Conservation (phyloP, 1,140 invertebrate genomes). For the Fopius arisanus region DNA sequence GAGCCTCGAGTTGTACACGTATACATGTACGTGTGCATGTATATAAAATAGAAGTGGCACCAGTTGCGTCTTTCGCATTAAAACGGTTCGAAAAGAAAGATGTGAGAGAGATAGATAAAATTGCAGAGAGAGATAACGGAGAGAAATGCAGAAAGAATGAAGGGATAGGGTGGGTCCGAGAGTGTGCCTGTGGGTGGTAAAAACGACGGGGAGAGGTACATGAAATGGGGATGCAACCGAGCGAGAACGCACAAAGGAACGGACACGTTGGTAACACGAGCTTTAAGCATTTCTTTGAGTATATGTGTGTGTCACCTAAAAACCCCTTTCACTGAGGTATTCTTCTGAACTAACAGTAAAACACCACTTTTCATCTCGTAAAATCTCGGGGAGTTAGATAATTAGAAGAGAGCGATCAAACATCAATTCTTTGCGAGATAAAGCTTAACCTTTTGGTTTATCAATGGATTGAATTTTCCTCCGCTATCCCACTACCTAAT, state of each 20-base stretch:
- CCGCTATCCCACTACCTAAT: too few relatives aligned
- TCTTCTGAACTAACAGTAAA: not conserved
- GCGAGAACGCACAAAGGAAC: conserved; percentile 38
- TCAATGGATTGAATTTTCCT: not conserved
- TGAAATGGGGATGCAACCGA: conserved; percentile 27
- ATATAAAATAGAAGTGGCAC: conserved; percentile 24
- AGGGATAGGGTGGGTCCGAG: conserved; percentile 10
- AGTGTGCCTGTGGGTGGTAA: conserved; percentile 5
- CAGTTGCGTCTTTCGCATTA: conserved; percentile 37
- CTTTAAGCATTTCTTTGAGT: conserved; percentile 31
- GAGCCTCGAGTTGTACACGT: not conserved
- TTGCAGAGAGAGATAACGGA: conserved; percentile 3
- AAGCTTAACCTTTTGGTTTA: not conserved
- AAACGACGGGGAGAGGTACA: conserved; percentile 17
- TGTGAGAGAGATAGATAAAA: conserved; percentile 17
- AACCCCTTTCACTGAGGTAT: not conserved
- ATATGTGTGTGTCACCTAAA: not conserved
- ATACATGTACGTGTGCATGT: not conserved
- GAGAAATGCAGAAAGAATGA: conserved; percentile 21
- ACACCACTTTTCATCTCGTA: not conserved
- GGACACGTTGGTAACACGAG: conserved; percentile 35
- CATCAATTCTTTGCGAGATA: not conserved
- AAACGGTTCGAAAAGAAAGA: conserved; percentile 15
- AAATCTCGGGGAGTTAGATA: too few relatives aligned
- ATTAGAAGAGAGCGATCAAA: not conserved